Conservation (phyloP, 2,888 invertebrate species). For the Noctuana brunneofusca region DNA sequence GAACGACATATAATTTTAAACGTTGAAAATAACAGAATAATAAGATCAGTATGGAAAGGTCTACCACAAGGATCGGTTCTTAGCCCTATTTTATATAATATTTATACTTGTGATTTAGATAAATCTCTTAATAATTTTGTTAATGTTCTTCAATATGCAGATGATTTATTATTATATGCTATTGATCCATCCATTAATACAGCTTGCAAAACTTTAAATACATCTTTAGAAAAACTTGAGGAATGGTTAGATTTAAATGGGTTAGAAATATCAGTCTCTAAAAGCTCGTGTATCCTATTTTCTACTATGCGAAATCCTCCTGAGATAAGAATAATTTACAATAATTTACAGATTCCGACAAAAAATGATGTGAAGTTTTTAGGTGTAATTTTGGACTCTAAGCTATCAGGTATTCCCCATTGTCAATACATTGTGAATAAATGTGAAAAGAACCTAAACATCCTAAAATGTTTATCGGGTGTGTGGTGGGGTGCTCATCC, state of each 20-base stretch:
- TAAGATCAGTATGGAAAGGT: neutral
- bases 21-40: neutral
- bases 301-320: neutral
- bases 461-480: neutral
- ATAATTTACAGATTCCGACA: neutral
- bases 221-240: neutral
- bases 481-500: constrained; percentile 39
- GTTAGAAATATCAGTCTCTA: constrained; percentile 3
- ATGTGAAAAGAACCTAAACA: neutral
- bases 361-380: neutral
- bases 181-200: neutral
- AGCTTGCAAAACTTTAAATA: neutral
- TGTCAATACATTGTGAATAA: neutral
- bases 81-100: neutral
- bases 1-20: neutral
- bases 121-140: neutral
- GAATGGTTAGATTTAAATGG: neutral
- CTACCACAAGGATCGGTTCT: constrained; percentile 3
- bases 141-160: neutral
- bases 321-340: neutral
- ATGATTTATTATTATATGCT: neutral
- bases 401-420: neutral
- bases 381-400: neutral
- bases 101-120: neutral
- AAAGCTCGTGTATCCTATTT: constrained; percentile 2